Base-by-base conservation (phyloP, 2,888 invertebrate species). In the Anticlea derivata region DNA sequence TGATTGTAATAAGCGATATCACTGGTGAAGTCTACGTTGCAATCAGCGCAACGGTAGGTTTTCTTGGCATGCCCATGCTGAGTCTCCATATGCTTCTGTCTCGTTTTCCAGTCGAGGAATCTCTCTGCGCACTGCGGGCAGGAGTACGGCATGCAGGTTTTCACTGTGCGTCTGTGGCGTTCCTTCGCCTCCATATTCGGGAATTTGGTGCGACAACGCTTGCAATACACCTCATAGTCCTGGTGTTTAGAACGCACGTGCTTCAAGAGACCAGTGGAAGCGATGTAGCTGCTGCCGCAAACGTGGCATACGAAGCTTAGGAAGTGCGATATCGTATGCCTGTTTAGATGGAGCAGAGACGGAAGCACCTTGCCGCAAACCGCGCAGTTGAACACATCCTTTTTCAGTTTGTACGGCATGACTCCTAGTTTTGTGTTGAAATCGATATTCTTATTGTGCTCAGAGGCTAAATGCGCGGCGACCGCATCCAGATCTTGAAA, bases 301-400 rank as follows among this genome's bases (percentile, higher is more conserved):
- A 82, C 83, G 31, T 88, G 83, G 44, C 89, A 89, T 0, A 86
- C 86, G 58, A 83, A 86, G 31, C 80, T 83, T 2, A 84, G 49
- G 37, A 88, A 89, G 45, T 89, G 89, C 0, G 84, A 80, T 7
- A 87, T 81, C 1, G 88, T 88, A 52, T 89, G 89, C 11, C 86
- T 56, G 37, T 87, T 88, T 2, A 89, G 41, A 31, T 86, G 86
- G 43, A 83, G 78, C 0, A 88, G 63, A 0, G 85, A 80, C 0
- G 88, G 84, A 1, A 80, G 73, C 11, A 66, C 80, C 48, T 87
- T 86, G 2, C 67, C 68, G 51, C 88, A 89, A 0, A 88, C 75
- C 0, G 81, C 83, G 55, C 88, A 88, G 29, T 72, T 75, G 47
- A 72, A 80, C 0, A 66, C 60, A 24, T 83, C 83, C 8, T 77